Base-by-base conservation (phyloP, 1,140 invertebrate genomes). In the Penaeus chinensis region DNA sequence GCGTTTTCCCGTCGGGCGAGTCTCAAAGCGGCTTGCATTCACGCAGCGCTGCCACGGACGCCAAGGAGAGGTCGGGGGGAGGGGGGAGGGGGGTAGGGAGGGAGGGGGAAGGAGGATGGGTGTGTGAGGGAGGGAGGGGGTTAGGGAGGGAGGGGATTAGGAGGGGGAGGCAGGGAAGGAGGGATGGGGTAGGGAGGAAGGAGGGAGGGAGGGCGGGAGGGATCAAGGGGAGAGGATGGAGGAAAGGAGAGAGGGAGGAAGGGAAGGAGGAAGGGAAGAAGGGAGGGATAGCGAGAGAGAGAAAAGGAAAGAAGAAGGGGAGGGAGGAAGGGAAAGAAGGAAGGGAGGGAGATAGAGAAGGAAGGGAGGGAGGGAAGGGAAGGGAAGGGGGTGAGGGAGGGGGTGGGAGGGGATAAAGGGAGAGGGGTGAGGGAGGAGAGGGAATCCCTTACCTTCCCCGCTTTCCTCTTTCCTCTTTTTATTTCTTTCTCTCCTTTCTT, bases 1-100 rank as follows among this genome's bases (percentile, higher is more conserved):
- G 80, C 32, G 86, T 87, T 87, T 87, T 87, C 80, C 81, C 81
- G 80, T 78, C 86, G 80, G 54, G 16, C 42, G 86, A 78, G 11
- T 87, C 27, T 62, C 79, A 87, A 74, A 87, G 86, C 69, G 80
- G 47, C 69, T 82, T 83, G 86, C 80, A 83, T 87, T 81, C 81
- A 82, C 18, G 32, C 80, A 87, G 86, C 42, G 66, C 62, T 62
- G 60, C 80, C 86, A 87, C 74, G 60, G 79, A 66, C 79, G 22
- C 71, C 71, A 22, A 24, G 10, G 62, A 47, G 18, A 27, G 27
- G 11, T 27, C 32, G 77, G 86, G 69, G 77, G 54, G 10, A 0
- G 10, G 54, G 54, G 16, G 16, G 54, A 0, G 54, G 8, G 16
- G 63, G 86, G 62, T 61, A 24, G 32, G 42, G 77, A 54, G 18